Conservation (phyloP, 2,888 invertebrate species). For the Dolichomitus sp. region DNA sequence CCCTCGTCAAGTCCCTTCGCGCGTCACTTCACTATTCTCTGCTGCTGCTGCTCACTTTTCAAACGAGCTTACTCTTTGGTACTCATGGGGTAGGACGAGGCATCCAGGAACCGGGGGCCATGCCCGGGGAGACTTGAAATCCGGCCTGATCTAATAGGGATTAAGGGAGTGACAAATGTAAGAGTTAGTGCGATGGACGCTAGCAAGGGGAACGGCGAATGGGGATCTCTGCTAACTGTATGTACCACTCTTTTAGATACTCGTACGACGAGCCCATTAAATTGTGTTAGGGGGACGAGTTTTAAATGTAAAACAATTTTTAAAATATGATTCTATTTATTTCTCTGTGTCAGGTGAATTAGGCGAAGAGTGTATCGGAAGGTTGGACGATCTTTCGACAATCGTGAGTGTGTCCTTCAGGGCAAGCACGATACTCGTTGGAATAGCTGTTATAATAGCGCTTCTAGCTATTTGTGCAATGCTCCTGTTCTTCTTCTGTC, state of each 20-base stretch:
- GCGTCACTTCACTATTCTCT: conserved; percentile 62
- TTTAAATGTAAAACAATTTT: neutral
- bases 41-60: conserved; percentile 79
- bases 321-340: neutral
- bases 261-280: neutral
- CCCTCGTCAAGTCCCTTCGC: conserved; percentile 62
- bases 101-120: conserved; percentile 42
- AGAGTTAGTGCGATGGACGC: conserved; percentile 80
- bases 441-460: conserved; percentile 94
- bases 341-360: conserved; percentile 88
- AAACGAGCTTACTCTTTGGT: conserved; percentile 84
- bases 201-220: conserved; percentile 69
- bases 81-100: conserved; percentile 71
- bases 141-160: conserved; percentile 84
- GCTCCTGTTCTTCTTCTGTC: conserved; percentile 97
- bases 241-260: conserved; percentile 36
- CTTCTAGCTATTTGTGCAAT: conserved; percentile 95
- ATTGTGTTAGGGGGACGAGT: neutral
- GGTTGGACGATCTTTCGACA: conserved; percentile 93
- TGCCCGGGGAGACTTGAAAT: conserved; percentile 74
- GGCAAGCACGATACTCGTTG: conserved; percentile 96
- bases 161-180: conserved; percentile 85
- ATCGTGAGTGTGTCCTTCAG: conserved; percentile 95
- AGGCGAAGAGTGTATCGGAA: conserved; percentile 94
- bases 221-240: conserved; percentile 42